Evolutionary conservation across 2,888 invertebrate species (phyloP).

Genomic region (Hyppa rectilinea): DNA sequence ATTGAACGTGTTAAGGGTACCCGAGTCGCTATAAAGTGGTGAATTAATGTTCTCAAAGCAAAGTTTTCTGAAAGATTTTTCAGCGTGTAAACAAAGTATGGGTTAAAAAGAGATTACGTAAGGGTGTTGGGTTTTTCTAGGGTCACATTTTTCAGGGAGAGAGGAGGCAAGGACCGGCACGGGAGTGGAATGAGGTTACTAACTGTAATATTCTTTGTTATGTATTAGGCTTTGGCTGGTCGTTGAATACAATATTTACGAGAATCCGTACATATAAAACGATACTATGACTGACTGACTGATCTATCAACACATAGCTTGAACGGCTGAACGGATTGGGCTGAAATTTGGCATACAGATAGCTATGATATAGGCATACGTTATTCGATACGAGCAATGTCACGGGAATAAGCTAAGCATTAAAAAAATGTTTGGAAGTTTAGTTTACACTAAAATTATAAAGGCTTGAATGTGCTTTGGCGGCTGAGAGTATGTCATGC

Average conservation of each 20-base stretch:
- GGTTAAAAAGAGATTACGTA: slow-evolving; percentile 61
- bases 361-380: too few relatives aligned
- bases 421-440: too few relatives aligned
- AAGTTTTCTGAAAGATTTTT: slow-evolving; percentile 59
- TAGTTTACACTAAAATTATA: too few relatives aligned
- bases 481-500: too few relatives aligned
- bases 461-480: too few relatives aligned
- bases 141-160: slow-evolving; percentile 39
- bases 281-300: too few relatives aligned
- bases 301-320: too few relatives aligned
- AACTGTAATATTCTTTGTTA: slow-evolving; percentile 51
- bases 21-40: slow-evolving; percentile 47
- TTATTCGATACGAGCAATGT: too few relatives aligned
- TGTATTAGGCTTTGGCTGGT: slow-evolving; percentile 10
- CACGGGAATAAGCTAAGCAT: too few relatives aligned
- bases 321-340: too few relatives aligned
- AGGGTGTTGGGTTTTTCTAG: slow-evolving; percentile 46
- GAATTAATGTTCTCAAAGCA: slow-evolving; percentile 55
- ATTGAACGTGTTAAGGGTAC: slow-evolving; percentile 41
- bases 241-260: slow-evolving; percentile 35
- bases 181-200: slow-evolving; percentile 20
- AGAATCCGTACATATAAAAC: too few relatives aligned
- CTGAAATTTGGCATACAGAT: too few relatives aligned
- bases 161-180: slow-evolving; percentile 23
- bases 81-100: slow-evolving; percentile 61